These are phyloP conservation scores for Zaprionus tsacasi DNA, from an alignment of 1,140 invertebrate genomes.

Conservation along the genomic window DNA sequence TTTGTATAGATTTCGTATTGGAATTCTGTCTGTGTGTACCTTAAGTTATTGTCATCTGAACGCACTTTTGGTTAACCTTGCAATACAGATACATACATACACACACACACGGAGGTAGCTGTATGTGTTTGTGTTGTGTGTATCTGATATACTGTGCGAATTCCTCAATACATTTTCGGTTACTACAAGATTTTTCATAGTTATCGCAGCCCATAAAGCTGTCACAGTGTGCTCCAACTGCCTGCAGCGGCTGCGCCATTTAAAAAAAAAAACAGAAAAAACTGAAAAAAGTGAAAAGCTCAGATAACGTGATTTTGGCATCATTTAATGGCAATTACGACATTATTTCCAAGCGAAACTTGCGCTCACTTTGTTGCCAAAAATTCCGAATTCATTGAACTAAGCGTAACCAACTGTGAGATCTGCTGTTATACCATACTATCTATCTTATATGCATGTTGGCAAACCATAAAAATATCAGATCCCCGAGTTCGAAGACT, in stretches of 20 bases:
- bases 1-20: slow-evolving; percentile 19
- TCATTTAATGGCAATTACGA: slow-evolving; percentile 42
- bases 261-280: slow-evolving; percentile 19
- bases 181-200: slow-evolving; percentile 19
- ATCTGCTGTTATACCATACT: background rate
- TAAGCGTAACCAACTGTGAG: background rate
- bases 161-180: slow-evolving; percentile 34
- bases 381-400: slow-evolving; percentile 27
- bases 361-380: slow-evolving; percentile 15
- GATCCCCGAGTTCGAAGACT: slow-evolving; percentile 9
- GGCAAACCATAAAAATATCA: slow-evolving; percentile 20
- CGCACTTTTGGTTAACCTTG: slow-evolving; percentile 33
- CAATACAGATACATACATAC: slow-evolving; percentile 18
- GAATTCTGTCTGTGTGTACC: slow-evolving; percentile 26
- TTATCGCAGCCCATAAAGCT: background rate
- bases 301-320: slow-evolving; percentile 21
- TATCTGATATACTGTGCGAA: slow-evolving; percentile 20
- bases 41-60: slow-evolving; percentile 18
- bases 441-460: slow-evolving; percentile 14
- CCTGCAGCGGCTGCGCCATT: too few species aligned
- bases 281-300: slow-evolving; percentile 44
- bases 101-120: background rate
- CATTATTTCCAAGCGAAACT: slow-evolving; percentile 19
- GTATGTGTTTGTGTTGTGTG: background rate
- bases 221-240: background rate